These are phyloP conservation scores for Falco punctatus DNA, from an alignment of 2,113 vertebrate species.

Conservation along the genomic window DNA sequence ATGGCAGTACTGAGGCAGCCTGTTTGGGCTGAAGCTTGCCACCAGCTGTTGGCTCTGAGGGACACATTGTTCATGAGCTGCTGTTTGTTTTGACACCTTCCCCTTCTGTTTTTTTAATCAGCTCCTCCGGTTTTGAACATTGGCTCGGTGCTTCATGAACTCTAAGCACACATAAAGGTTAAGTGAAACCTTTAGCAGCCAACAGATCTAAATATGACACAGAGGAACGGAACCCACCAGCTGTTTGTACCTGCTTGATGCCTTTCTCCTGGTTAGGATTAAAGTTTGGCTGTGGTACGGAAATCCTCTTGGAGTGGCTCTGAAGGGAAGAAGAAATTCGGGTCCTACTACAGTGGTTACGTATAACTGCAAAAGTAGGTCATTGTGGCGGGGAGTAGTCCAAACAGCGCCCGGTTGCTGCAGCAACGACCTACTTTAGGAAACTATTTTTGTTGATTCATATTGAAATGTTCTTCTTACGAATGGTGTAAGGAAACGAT, in stretches of 20 bases:
- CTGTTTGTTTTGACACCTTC: not conserved
- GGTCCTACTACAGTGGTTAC: conserved; percentile 64
- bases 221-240: not conserved
- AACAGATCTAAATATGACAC: not conserved
- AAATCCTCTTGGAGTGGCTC: conserved; percentile 51
- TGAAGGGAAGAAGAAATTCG: conserved; percentile 59
- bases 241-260: not conserved
- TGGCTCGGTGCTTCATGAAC: not conserved
- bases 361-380: conserved; percentile 80
- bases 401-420: conserved; percentile 76
- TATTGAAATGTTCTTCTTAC: conserved; percentile 75
- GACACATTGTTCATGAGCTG: not conserved
- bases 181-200: not conserved
- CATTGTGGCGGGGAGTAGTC: conserved; percentile 80
- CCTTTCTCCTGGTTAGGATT: not conserved
- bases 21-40: not conserved
- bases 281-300: not conserved
- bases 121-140: not conserved
- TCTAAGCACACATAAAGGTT: not conserved
- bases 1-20: not conserved
- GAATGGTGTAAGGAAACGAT: conserved; percentile 65
- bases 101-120: not conserved
- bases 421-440: conserved; percentile 85
- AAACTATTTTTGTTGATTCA: conserved; percentile 81
- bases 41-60: not conserved